Evolutionary conservation across 2,113 vertebrate genomes (phyloP), one percentile per base, ranked within the genome.

Genomic region (Anser brachyrhynchus): DNA sequence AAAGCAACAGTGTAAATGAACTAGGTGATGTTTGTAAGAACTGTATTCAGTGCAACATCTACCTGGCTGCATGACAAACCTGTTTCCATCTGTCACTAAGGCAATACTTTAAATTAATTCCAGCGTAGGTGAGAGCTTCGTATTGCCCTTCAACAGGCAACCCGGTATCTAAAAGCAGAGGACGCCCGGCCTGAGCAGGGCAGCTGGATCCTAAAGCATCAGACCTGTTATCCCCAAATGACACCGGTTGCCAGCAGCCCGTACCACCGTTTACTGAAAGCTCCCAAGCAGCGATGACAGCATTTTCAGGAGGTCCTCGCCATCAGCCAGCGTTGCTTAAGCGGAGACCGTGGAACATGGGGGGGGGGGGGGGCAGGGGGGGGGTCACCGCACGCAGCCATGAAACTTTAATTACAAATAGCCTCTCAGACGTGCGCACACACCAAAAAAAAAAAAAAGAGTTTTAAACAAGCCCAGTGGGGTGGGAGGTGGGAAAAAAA

Each of bases 381-480:
- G 22, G 49, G 31, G 1, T 44, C 18, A 31, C 1, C 18, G 54
- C 64, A 10, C 1, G 65, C 1, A 22, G 66, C 46, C 86, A 11
- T 49, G 28, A 59, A 94, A 95, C 86, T 96, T 95, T 33, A 87
- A 93, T 78, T 59, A 84, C 58, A 52, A 52, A 87, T 62, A 79
- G 54, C 82, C 51, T 62, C 26, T 6, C 33, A 51, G 39, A 64
- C 7, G 37, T 3, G 35, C 23, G 5, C 43, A 1, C 13, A 14
- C 25, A 2, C 2, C 28, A 18, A 39, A 26, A 26, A 23, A 35
- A 35, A 35, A 39, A 46, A 25, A 83, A 90, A 0, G 44, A 85
- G 33, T 6, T 77, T 52, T 46, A 29, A 93, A 84, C 51, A 28
- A 86, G 9, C 57, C 64, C 44, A 1, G 20, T 18, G 44, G 17